Conservation (phyloP, 1,140 invertebrate species). For the Leptinotarsa defecta region DNA sequence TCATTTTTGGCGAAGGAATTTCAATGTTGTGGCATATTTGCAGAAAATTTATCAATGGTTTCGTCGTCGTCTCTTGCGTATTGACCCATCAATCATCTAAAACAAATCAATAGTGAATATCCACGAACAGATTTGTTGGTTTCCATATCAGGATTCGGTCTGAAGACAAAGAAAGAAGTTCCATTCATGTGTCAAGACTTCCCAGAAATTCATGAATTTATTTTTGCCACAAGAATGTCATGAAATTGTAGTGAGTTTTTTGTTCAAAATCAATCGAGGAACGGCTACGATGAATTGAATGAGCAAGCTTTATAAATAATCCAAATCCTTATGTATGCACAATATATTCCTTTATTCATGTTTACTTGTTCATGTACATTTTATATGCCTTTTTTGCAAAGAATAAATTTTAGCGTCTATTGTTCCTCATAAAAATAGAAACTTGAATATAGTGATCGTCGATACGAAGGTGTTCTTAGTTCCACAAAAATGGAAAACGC, state of each 20-base stretch:
- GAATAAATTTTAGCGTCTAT: background rate
- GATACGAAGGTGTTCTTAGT: too few relatives aligned
- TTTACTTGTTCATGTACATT: background rate
- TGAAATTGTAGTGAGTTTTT: background rate
- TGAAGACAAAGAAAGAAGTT: background rate
- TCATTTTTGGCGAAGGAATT: too few relatives aligned
- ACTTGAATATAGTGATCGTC: too few relatives aligned
- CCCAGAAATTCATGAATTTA: background rate
- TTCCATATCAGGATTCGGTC: too few relatives aligned
- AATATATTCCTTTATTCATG: constrained; percentile 1
- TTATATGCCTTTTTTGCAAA: background rate
- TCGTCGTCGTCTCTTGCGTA: too few relatives aligned
- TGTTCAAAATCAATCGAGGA: background rate
- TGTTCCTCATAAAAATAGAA: background rate
- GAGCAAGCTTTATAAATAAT: background rate
- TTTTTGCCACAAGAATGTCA: background rate
- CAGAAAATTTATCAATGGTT: too few relatives aligned
- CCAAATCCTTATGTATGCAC: background rate
- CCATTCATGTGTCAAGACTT: background rate
- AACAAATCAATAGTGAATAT: too few relatives aligned
- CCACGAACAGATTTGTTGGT: too few relatives aligned
- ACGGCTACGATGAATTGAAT: background rate
- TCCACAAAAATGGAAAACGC: too few relatives aligned
- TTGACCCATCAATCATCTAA: too few relatives aligned
- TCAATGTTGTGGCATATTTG: too few relatives aligned